Evolutionary conservation across 2,113 vertebrate species (phyloP).

Genomic region (Edolisoma coerulescens): DNA sequence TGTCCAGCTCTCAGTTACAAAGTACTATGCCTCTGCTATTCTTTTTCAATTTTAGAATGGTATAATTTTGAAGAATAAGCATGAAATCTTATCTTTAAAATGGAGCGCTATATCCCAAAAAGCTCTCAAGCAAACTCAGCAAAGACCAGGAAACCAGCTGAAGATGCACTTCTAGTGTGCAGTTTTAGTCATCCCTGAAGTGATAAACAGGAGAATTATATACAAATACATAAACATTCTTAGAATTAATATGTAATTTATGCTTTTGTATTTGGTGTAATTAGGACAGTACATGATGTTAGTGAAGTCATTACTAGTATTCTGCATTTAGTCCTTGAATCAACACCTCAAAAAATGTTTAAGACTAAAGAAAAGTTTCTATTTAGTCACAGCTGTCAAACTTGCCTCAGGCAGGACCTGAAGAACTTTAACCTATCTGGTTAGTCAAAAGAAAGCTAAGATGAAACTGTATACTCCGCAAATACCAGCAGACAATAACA

Average conservation of each 20-base stretch:
- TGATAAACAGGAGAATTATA: neutral
- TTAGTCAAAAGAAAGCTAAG: neutral
- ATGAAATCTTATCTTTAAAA: neutral
- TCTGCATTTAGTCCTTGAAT: neutral
- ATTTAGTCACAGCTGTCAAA: neutral
- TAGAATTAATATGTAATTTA: neutral
- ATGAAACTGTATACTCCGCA: neutral
- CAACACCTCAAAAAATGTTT: neutral
- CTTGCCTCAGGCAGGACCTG: neutral
- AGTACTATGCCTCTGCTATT: neutral
- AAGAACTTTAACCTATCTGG: neutral
- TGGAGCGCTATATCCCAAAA: neutral
- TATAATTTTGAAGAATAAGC: neutral
- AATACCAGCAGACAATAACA: neutral
- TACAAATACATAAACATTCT: neutral
- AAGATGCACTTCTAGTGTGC: neutral
- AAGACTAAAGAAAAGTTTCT: neutral
- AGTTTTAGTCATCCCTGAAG: neutral
- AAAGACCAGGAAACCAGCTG: neutral
- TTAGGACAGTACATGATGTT: neutral
- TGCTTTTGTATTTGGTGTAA: neutral
- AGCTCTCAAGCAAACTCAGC: neutral
- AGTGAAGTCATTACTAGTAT: neutral
- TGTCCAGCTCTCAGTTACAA: neutral
- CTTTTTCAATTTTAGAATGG: neutral